These are phyloP conservation scores for Hypotaenidia philippensis DNA, from an alignment of 2,797 vertebrate species.

Conservation along the genomic window DNA sequence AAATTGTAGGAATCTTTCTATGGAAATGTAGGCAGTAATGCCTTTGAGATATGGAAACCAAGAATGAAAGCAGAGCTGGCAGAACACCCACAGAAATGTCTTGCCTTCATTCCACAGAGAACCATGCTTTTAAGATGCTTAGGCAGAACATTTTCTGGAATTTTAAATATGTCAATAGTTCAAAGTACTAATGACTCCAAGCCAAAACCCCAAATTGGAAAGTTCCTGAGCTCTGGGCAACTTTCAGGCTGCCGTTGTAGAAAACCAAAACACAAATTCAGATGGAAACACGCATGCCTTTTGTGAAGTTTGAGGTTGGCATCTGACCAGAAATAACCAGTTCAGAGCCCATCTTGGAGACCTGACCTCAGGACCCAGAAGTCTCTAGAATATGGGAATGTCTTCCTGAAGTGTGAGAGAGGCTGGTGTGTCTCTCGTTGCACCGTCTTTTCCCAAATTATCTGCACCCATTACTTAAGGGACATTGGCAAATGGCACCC, in stretches of 20 bases:
- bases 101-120: not conserved
- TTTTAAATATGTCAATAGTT: conserved; percentile 16
- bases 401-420: not conserved
- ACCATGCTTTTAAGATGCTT: not conserved
- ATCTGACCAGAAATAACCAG: not conserved
- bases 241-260: not conserved
- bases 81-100: not conserved
- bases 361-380: not conserved
- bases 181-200: not conserved
- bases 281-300: not conserved
- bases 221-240: not conserved
- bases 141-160: conserved; percentile 19
- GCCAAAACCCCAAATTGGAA: conserved; percentile 29
- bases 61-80: not conserved
- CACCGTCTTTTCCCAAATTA: conserved; percentile 5
- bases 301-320: not conserved
- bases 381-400: not conserved
- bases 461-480: conserved; percentile 40
- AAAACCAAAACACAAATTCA: not conserved
- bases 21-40: not conserved
- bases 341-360: not conserved
- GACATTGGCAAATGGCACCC: conserved; percentile 64
- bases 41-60: not conserved
- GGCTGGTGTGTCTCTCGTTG: not conserved
- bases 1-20: not conserved